Evolutionary conservation across 2,113 vertebrate species (phyloP).

Genomic region (Psilopsiagon aurifrons): DNA sequence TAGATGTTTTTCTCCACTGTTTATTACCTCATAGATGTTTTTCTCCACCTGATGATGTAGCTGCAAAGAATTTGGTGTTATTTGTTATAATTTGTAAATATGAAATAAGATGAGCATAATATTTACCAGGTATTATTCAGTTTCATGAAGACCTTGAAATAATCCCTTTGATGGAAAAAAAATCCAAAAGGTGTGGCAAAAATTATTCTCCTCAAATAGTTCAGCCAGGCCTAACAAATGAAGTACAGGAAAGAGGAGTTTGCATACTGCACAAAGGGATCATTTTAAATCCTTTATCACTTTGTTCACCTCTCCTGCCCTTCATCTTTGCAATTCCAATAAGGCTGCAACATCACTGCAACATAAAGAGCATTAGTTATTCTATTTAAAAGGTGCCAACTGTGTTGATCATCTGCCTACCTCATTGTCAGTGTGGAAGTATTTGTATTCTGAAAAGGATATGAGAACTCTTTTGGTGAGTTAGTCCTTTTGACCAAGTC

Average conservation of each 20-base stretch:
- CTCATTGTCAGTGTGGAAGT: neutral
- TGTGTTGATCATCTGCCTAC: conserved; percentile 7
- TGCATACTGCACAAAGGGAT: conserved; percentile 35
- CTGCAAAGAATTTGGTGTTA: neutral
- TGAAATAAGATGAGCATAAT: neutral
- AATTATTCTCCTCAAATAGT: conserved; percentile 4
- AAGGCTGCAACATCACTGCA: conserved; percentile 5
- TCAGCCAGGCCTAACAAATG: neutral
- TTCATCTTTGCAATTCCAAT: conserved; percentile 56
- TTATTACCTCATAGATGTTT: neutral
- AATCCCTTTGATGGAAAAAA: neutral
- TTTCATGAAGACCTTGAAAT: neutral
- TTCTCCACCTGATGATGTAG: neutral
- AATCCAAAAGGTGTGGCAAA: neutral
- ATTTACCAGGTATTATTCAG: neutral
- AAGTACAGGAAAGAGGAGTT: neutral
- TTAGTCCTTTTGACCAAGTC: neutral
- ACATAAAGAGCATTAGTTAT: conserved; percentile 40
- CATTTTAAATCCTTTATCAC: conserved; percentile 27
- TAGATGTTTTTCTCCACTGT: neutral
- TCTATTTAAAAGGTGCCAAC: conserved; percentile 45
- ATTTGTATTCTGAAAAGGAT: neutral
- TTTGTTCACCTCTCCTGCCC: conserved; percentile 27
- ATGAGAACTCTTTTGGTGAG: neutral
- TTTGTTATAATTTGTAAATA: neutral